phyloP scores from a whole-genome alignment of 2,113 vertebrate genomes.

The Rhagologus leucostigma region DNA sequence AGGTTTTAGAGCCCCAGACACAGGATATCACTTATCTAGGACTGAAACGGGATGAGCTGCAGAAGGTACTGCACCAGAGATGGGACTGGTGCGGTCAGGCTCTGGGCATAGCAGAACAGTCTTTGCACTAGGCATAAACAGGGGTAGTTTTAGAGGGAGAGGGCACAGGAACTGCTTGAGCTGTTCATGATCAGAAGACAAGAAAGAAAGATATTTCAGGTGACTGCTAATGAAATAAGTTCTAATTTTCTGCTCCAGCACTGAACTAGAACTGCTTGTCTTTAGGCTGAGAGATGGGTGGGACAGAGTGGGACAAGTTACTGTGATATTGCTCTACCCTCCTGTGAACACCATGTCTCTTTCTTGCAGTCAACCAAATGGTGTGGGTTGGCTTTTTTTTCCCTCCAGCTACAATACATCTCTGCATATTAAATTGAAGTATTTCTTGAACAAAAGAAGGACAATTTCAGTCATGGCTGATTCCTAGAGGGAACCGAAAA shows the following conservation, averaged over 20 bases:
- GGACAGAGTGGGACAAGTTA: neutral
- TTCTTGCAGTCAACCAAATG: neutral
- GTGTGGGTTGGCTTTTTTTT: neutral
- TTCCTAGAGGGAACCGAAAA: neutral
- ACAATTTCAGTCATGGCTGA: neutral
- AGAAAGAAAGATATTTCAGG: neutral
- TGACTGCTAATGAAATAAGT: neutral
- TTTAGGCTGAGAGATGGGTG: neutral
- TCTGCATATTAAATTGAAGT: neutral
- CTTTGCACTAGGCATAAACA: neutral
- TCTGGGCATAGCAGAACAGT: neutral
- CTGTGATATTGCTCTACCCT: neutral
- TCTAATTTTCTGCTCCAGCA: neutral
- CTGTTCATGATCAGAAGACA: neutral
- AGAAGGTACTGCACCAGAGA: neutral
- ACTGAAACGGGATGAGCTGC: neutral
- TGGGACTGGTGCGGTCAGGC: neutral
- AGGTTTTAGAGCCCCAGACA: neutral
- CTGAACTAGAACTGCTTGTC: neutral
- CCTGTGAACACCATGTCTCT: rapidly evolving
- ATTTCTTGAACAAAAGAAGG: neutral
- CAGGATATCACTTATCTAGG: neutral
- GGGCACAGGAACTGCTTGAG: neutral
- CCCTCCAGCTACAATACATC: neutral
- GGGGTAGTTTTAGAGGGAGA: neutral